Conservation (phyloP, 2,797 vertebrate species). For the Brachyalestes nurse region DNA sequence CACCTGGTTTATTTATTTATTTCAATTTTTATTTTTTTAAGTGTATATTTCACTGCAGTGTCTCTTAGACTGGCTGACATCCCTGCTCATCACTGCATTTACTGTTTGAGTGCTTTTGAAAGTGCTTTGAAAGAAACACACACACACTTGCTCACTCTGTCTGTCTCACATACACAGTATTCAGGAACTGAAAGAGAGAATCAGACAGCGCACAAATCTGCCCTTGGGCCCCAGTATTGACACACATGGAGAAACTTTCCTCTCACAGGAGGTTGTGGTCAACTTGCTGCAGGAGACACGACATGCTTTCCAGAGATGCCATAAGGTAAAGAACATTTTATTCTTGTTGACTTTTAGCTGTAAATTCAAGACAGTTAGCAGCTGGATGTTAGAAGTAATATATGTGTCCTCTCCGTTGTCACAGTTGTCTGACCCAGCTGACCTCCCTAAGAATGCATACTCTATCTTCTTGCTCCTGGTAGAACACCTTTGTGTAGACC, state of each 20-base stretch:
- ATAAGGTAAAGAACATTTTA: slow-evolving; percentile 82
- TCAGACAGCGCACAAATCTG: slow-evolving; percentile 94
- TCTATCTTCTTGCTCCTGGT: slow-evolving; percentile 96
- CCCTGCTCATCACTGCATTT: background rate
- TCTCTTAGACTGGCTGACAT: background rate
- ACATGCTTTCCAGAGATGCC: slow-evolving; percentile 97
- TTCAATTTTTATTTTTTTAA: background rate
- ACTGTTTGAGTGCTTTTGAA: too few species aligned
- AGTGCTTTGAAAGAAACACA: too few species aligned
- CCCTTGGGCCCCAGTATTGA: slow-evolving; percentile 94
- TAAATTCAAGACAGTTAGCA: background rate
- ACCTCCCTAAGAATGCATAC: slow-evolving; percentile 97
- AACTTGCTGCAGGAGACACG: slow-evolving; percentile 98
- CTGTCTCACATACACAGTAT: slow-evolving; percentile 77
- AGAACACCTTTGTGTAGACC: slow-evolving; percentile 96
- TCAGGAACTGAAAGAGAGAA: slow-evolving; percentile 96
- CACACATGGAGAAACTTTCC: slow-evolving; percentile 96
- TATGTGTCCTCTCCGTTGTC: slow-evolving; percentile 22
- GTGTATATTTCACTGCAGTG: background rate
- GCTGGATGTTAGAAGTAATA: background rate
- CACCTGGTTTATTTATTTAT: background rate
- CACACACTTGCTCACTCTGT: too few species aligned
- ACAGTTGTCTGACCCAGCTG: slow-evolving; percentile 96
- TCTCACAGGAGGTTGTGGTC: slow-evolving; percentile 97
- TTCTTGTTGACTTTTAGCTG: background rate